These are phyloP conservation scores for Nebria brevicollis DNA, from an alignment of 2,888 invertebrate species.

Conservation along the genomic window DNA sequence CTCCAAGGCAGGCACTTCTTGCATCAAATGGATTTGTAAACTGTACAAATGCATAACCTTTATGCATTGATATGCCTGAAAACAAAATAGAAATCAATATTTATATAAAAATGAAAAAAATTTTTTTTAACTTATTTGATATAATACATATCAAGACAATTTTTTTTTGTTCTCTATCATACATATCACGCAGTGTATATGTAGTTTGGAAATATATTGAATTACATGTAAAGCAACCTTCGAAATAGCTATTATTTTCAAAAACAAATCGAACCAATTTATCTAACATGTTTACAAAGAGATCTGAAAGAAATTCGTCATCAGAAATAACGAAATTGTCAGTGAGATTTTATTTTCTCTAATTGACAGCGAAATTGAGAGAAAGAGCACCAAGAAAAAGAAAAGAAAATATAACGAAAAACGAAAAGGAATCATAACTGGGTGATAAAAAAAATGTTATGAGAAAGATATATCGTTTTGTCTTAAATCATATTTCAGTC, in stretches of 20 bases:
- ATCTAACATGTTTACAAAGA: neutral
- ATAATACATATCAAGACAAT: too few species aligned
- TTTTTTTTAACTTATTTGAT: too few species aligned
- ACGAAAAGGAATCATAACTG: neutral
- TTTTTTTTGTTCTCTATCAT: too few species aligned
- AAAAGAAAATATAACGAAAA: neutral
- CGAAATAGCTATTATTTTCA: too few species aligned
- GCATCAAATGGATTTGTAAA: constrained; percentile 69
- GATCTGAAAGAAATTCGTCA: neutral
- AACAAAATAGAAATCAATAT: constrained; percentile 35
- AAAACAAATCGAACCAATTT: neutral
- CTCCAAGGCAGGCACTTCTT: constrained; percentile 67
- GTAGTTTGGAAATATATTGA: too few species aligned
- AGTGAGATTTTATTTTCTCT: neutral
- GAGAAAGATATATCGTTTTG: constrained; percentile 32
- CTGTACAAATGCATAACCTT: constrained; percentile 73
- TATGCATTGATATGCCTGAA: constrained; percentile 70
- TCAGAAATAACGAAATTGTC: neutral
- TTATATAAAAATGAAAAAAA: too few species aligned
- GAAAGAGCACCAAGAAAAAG: neutral
- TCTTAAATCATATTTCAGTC: constrained; percentile 38
- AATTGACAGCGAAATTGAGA: neutral
- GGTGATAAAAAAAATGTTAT: constrained; percentile 1
- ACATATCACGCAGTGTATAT: too few species aligned
- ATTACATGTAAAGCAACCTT: too few species aligned